These are phyloP conservation scores for Bemisia tabaci DNA, from an alignment of 1,140 invertebrate genomes.

Conservation along the genomic window DNA sequence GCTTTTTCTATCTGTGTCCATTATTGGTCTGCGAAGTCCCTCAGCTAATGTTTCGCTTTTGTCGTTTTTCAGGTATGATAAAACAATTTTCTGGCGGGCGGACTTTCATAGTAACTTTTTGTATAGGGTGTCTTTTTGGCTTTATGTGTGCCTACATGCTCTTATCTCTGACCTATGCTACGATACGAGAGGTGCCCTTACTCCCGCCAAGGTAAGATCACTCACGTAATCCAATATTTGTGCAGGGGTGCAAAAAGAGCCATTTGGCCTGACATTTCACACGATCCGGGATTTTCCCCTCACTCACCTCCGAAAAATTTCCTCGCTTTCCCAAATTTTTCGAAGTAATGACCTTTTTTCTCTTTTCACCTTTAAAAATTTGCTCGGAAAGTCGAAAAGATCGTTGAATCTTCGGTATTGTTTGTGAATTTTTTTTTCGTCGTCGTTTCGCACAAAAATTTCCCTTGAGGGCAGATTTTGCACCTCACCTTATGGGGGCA, in stretches of 20 bases:
- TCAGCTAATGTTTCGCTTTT: not conserved
- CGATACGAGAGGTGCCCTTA: conserved; percentile 14
- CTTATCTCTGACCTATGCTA: conserved; percentile 16
- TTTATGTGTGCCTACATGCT: conserved; percentile 32
- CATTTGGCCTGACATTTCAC: not conserved
- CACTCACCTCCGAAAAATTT: too few relatives aligned
- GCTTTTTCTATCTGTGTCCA: not conserved
- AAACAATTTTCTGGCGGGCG: conserved; percentile 23
- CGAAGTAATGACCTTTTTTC: too few relatives aligned
- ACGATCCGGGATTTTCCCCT: too few relatives aligned
- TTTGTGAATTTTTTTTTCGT: not conserved
- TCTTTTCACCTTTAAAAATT: conserved; percentile 1
- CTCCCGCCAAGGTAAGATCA: conserved; percentile 19
- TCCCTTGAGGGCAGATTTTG: too few relatives aligned
- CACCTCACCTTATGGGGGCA: too few relatives aligned
- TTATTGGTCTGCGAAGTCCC: too few relatives aligned
- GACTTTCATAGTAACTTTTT: conserved; percentile 30
- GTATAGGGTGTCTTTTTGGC: conserved; percentile 29
- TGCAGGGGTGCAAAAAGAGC: not conserved
- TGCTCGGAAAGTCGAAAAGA: not conserved
- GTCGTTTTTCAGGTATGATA: conserved; percentile 15
- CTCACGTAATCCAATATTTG: not conserved
- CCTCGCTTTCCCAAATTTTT: too few relatives aligned
- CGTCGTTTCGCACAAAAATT: not conserved
- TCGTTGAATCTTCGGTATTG: not conserved